Base-by-base conservation (phyloP, 2,113 vertebrate species). In the Notarius lentiginosus region DNA sequence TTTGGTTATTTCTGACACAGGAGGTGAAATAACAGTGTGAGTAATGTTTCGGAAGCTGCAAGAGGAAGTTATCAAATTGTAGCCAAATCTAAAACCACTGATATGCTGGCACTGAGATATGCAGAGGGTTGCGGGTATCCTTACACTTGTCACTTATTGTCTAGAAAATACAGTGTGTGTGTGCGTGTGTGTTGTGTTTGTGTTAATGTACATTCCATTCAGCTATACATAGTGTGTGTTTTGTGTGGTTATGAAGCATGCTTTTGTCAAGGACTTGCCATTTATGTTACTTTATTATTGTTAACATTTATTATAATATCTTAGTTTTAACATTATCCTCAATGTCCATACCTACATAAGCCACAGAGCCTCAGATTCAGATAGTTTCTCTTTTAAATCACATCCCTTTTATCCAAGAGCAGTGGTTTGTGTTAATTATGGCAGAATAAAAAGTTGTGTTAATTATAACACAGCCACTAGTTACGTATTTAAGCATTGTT, bases 181-280 rank as follows among this genome's bases (percentile, higher is more conserved):
- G 77, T 58, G 9, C 9, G 27, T 56, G 77, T 58, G 53, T 58
- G 30, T 55, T 56, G 77, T 58, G 77, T 58, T 58, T 79, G 77
- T 79, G 53, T 34, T 30, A 58, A 27, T 79, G n/a, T 79, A 58
- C 76, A 79, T 18, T 79, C 7, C 76, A 58, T 15, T 77, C 75
- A 53, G 53, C 53, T 30, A 7, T 51, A n/a, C 49, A 56, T 24
- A 30, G 76, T 58, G 53, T 77, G 47, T 53, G 73, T 77, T n/a
- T 76, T 51, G 47, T 76, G 73, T 76, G 73, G 11, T 51, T 51
- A 51, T 53, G 47, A 76, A 76, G 11, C 47, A 1, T 75, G 41
- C 10, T 75, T 75, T 51, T 2, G 4, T 75, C 41, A 75, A 12
- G 22, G 17, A 24, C 47, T 49, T 51, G 18, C 41, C 41, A 5